Conservation (phyloP, 2,113 vertebrate genomes). For the Dolichotis patagonum region DNA sequence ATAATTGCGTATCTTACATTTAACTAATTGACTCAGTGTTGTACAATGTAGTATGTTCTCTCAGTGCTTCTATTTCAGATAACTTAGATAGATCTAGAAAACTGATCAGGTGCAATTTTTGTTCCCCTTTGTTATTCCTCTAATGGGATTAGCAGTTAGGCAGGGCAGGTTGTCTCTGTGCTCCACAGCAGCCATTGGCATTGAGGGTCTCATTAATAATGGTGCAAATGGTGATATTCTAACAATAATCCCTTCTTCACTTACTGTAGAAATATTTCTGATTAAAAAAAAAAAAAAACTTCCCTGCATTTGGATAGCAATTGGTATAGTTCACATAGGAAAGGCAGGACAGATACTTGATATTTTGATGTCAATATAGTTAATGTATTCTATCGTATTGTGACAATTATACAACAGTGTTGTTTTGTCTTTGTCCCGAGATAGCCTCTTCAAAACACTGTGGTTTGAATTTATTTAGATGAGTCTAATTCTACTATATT, state of each 20-base stretch:
- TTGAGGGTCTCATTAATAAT: background rate
- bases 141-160: background rate
- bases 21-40: background rate
- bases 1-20: background rate
- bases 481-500: background rate
- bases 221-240: constrained; percentile 3
- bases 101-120: constrained; percentile 4
- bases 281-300: background rate
- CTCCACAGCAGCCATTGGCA: background rate
- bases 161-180: background rate
- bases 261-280: constrained; percentile 16
- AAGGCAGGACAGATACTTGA: background rate
- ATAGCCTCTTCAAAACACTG: background rate
- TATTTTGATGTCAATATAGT: background rate
- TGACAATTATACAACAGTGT: background rate
- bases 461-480: background rate
- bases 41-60: background rate
- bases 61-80: background rate
- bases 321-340: background rate
- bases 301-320: background rate
- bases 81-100: constrained; percentile 18
- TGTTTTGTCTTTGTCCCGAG: background rate
- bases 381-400: background rate
- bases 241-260: background rate
- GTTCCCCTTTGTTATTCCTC: background rate